Evolutionary conservation across 2,797 vertebrate species (phyloP), one percentile per base, ranked within the genome.

Genomic region (Pangasius macronema): DNA sequence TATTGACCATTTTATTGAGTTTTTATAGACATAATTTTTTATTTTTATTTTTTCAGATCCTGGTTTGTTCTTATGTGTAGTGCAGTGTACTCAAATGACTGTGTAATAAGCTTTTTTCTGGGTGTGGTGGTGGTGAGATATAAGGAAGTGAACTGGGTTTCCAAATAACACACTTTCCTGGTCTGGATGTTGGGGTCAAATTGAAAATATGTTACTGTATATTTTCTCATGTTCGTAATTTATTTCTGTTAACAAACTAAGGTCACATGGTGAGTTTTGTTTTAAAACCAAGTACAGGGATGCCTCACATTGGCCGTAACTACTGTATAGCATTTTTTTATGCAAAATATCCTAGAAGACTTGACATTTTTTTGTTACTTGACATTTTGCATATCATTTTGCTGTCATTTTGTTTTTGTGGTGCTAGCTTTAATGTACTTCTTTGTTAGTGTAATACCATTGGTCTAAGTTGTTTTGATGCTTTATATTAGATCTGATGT

Each of bases 401-500:
- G 18, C 27, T 82, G 51, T 14, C 14, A 13, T 53, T 79, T 79
- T 53, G 39, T 77, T 36, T 72, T 65, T 77, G 63, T 84, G 75
- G 77, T 72, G 65, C 36, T 72, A 11, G 13, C 22, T 53, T 49
- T 81, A 72, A 84, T 59, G 63, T 20, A 68, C 20, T 63, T 42
- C 8, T 57, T 42, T 80, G 39, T 39, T 79, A 42, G 27, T 70
- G 68, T 39, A 76, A 65, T 51, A 13, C 3, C 5, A n/a, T 16
- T 76, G 33, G 2, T n/a, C 2, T 79, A 53, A 51, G 46, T 77
- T 24, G 42, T 59, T 53, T 87, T 67, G 39, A 53, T 77, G 63
- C 67, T 85, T 75, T 85, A 65, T 65, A 82, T 81, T 84, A 39
- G 13, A 87, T 46, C 51, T 61, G 27, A 8, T 82, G 63, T 72